These are phyloP conservation scores for Felis catus DNA, from an alignment of 2,113 vertebrate genomes.

Conservation along the genomic window DNA sequence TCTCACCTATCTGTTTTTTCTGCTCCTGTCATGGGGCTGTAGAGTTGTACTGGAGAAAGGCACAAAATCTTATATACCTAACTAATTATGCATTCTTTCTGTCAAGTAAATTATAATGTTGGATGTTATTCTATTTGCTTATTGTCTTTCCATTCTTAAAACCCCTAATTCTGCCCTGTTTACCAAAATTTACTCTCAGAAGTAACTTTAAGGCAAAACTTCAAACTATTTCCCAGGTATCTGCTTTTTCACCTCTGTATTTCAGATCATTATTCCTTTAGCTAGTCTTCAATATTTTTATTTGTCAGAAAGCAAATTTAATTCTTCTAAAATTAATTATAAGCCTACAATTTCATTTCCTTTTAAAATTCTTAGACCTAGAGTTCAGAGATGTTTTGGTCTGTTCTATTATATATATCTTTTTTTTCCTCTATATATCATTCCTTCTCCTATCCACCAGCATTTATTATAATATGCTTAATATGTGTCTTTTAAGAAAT, in stretches of 20 bases:
- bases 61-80: not conserved
- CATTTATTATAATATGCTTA: not conserved
- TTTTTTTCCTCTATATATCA: not conserved
- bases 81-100: not conserved
- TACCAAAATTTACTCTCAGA: not conserved
- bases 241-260: not conserved
- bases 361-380: not conserved
- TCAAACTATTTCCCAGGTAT: not conserved
- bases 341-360: not conserved
- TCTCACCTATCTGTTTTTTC: not conserved
- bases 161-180: not conserved
- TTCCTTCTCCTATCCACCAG: not conserved
- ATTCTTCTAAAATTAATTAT: not conserved
- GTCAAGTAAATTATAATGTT: not conserved
- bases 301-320: not conserved
- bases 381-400: not conserved
- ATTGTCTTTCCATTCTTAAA: not conserved
- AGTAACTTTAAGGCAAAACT: not conserved
- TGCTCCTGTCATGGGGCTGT: not conserved
- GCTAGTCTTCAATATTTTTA: not conserved
- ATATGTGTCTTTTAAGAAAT: not conserved
- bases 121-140: not conserved
- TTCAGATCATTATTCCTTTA: not conserved
- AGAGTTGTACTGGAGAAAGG: not conserved
- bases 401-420: not conserved